These are phyloP conservation scores for Dasypolia templi DNA, from an alignment of 2,888 invertebrate species.

Conservation along the genomic window DNA sequence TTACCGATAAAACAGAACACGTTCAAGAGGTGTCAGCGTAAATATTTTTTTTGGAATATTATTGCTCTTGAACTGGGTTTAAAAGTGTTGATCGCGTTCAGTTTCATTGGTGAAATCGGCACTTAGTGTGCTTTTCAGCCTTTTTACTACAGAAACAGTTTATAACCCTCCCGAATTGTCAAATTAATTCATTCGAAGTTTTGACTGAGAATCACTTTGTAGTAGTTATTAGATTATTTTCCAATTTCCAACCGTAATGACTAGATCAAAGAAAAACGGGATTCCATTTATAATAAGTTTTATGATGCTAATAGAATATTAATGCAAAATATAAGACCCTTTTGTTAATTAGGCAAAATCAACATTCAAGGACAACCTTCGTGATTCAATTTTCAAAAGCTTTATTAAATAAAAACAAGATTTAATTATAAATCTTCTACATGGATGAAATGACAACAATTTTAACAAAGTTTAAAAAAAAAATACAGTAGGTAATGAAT, in stretches of 20 bases:
- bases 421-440: background rate
- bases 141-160: background rate
- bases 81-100: too few relatives aligned
- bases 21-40: too few relatives aligned
- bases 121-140: background rate
- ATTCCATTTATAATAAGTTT: slow-evolving; percentile 4
- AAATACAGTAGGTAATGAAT: background rate
- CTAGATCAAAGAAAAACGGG: background rate
- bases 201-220: background rate
- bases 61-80: too few relatives aligned
- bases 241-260: background rate
- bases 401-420: slow-evolving; percentile 25
- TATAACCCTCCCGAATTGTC: background rate
- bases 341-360: slow-evolving; percentile 23
- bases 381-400: slow-evolving; percentile 19
- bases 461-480: background rate
- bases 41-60: too few relatives aligned
- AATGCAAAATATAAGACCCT: slow-evolving; percentile 22
- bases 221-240: slow-evolving; percentile 1
- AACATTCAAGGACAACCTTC: slow-evolving; percentile 5
- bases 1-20: too few relatives aligned
- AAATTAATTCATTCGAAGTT: background rate
- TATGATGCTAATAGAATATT: slow-evolving; percentile 6
- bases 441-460: background rate
- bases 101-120: too few relatives aligned